These are phyloP conservation scores for Hydroisotoma schaefferi DNA, from an alignment of 2,888 invertebrate species.

Conservation along the genomic window DNA sequence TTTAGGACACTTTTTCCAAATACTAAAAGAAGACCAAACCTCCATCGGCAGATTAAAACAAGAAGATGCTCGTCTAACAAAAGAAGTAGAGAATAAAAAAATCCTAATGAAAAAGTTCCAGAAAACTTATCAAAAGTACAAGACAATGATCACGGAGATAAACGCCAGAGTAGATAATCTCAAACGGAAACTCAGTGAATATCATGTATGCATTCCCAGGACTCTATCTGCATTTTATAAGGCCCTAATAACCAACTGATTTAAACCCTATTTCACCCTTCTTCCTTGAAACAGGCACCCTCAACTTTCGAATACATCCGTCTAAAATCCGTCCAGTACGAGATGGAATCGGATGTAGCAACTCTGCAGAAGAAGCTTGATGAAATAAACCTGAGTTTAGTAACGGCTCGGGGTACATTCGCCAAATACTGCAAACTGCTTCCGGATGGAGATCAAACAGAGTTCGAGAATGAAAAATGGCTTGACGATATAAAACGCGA, in stretches of 20 bases:
- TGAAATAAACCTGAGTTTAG: constrained; percentile 12
- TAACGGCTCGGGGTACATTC: constrained; percentile 12
- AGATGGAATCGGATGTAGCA: constrained; percentile 21
- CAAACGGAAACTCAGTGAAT: constrained; percentile 26
- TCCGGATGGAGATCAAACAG: constrained; percentile 24
- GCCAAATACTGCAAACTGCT: constrained; percentile 15
- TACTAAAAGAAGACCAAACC: constrained; percentile 2
- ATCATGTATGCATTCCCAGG: constrained; percentile 12
- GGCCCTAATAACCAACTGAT: too few species aligned
- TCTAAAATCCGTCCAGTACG: constrained; percentile 22
- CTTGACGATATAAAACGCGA: constrained; percentile 22
- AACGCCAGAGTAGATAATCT: constrained; percentile 20
- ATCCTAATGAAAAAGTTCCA: not conserved
- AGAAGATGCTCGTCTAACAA: not conserved
- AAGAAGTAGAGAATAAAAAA: not conserved
- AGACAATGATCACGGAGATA: constrained; percentile 19
- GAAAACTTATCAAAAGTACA: constrained; percentile 18
- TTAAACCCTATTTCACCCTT: not conserved
- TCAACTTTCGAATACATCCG: constrained; percentile 30
- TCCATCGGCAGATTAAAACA: not conserved
- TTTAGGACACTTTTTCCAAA: constrained; percentile 11
- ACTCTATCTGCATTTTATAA: not conserved
- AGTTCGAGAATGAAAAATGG: constrained; percentile 27
- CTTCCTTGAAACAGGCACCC: constrained; percentile 13
- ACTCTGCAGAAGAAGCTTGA: constrained; percentile 18